Base-by-base conservation (phyloP, 1,140 invertebrate species). In the Drosophila biarmipes region DNA sequence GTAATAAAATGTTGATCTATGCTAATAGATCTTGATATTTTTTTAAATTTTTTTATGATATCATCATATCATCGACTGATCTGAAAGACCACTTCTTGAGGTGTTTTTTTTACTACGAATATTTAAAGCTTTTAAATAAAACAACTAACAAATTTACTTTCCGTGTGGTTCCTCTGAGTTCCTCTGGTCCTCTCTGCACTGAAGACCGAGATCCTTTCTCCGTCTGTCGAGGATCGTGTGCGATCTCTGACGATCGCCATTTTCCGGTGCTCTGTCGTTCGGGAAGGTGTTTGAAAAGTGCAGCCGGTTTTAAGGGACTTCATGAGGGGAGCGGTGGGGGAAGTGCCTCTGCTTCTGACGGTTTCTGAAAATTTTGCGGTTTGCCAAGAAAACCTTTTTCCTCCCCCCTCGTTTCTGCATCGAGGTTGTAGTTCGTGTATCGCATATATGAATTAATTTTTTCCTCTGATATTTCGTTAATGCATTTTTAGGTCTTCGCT, bases 291-390 rank as follows among this genome's bases (percentile, higher is more conserved):
- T 74, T 78, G 74, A 78, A 74, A 82, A 82, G 62, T 82, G 73
- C 64, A 86, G 81, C 78, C 73, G 59, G 73, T 59, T 84, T 72
- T 54, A 58, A 24, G 45, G 6, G 57, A 61, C 63, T 34, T n/a
- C 0, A 10, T 5, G n/a, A 3, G 17, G 38, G 31, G 14, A 10
- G 6, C 27, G 38, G 40, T 15, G 52, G 5, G 55, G 49, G 43
- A 21, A 63, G 40, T 35, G 24, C 62, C 49, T 51, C 62, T 66
- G 81, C 66, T 71, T 78, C 74, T 86, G 82, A 82, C 75, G 79
- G 69, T 82, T 79, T 89, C 82, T 84, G 76, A 89, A 80, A 89
- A 84, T 80, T 51, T 91, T 90, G 89, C 89, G 89, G 89, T 90
- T 91, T 80, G 78, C 61, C 55, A 82, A 74, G 74, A 80, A 78